Conservation (phyloP, 2,888 invertebrate species). For the Ptilodon capucinus region DNA sequence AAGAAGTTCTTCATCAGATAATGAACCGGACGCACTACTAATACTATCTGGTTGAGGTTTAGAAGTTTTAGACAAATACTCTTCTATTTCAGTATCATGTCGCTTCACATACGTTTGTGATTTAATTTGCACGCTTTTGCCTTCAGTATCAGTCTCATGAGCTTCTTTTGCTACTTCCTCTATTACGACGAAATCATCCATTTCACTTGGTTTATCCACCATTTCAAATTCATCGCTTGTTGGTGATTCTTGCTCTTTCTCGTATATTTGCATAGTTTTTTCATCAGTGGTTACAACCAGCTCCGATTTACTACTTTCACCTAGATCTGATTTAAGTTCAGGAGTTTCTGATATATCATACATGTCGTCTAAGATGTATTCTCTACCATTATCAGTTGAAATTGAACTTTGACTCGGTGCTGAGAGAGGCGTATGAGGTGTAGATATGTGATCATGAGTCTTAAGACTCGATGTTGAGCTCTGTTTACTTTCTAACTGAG, state of each 20-base stretch:
- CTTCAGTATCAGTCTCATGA: conserved; percentile 91
- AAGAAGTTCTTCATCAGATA: conserved; percentile 84
- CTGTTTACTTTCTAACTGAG: conserved; percentile 76
- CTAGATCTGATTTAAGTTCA: conserved; percentile 77
- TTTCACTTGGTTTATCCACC: conserved; percentile 92
- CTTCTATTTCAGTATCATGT: conserved; percentile 87
- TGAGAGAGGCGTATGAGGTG: conserved; percentile 84
- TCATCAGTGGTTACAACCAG: conserved; percentile 84
- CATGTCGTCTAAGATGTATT: conserved; percentile 84
- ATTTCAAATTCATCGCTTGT: conserved; percentile 94
- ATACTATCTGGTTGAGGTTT: conserved; percentile 83
- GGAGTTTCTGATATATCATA: conserved; percentile 83
- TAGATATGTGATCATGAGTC: conserved; percentile 78
- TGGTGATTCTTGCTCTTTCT: conserved; percentile 87
- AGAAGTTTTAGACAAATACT: conserved; percentile 86
- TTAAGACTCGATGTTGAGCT: conserved; percentile 83
- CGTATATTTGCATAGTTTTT: conserved; percentile 74
- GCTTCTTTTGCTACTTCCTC: conserved; percentile 95
- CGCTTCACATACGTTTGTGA: conserved; percentile 79
- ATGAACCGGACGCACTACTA: conserved; percentile 81
- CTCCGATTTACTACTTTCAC: conserved; percentile 80
- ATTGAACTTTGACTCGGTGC: conserved; percentile 85
- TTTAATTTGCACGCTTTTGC: conserved; percentile 89
- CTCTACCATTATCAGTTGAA: conserved; percentile 85
- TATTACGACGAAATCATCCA: conserved; percentile 93